Conservation (phyloP, 2,797 vertebrate genomes). For the Sphaeramia orbicularis region DNA sequence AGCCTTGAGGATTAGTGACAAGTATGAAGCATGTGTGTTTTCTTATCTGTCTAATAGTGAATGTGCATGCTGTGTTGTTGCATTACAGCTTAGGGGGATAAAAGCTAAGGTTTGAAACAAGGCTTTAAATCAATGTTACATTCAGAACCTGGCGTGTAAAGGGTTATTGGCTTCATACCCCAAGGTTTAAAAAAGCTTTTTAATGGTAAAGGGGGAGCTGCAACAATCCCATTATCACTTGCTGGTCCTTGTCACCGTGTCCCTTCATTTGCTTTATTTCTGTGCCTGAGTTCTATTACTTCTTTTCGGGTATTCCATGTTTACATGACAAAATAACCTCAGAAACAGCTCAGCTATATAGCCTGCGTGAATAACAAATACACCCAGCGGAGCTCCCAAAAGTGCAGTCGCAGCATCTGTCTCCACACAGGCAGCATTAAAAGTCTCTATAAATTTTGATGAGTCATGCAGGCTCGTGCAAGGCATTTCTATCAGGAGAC, state of each 20-base stretch:
- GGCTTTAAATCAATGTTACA: slow-evolving; percentile 24
- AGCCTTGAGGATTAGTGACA: slow-evolving; percentile 26
- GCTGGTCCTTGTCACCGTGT: not conserved
- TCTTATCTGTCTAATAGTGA: slow-evolving; percentile 9
- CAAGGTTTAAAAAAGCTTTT: slow-evolving; percentile 34
- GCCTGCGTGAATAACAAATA: slow-evolving; percentile 56
- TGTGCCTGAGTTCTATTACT: not conserved
- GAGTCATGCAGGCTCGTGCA: slow-evolving; percentile 58
- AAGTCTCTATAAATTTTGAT: slow-evolving; percentile 65
- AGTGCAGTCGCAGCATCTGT: slow-evolving; percentile 66
- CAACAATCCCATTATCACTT: not conserved
- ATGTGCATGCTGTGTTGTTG: slow-evolving; percentile 6
- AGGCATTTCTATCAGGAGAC: slow-evolving; percentile 38
- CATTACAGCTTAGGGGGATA: slow-evolving; percentile 16
- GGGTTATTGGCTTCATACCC: not conserved
- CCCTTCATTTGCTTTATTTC: slow-evolving; percentile 31
- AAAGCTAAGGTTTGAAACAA: slow-evolving; percentile 23
- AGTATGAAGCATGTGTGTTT: slow-evolving; percentile 3
- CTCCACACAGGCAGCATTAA: slow-evolving; percentile 51
- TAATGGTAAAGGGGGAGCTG: slow-evolving; percentile 14
- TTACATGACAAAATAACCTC: slow-evolving; percentile 48
- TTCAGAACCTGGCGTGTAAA: not conserved
- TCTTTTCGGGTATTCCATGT: slow-evolving; percentile 17
- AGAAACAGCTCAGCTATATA: slow-evolving; percentile 28
- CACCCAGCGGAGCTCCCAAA: slow-evolving; percentile 47